A percentile compares a stretch with the other conserved stretches of the same genome.
phyloP scores from a whole-genome alignment of 2,888 invertebrate genomes.

The Cataglyphis cursor region DNA sequence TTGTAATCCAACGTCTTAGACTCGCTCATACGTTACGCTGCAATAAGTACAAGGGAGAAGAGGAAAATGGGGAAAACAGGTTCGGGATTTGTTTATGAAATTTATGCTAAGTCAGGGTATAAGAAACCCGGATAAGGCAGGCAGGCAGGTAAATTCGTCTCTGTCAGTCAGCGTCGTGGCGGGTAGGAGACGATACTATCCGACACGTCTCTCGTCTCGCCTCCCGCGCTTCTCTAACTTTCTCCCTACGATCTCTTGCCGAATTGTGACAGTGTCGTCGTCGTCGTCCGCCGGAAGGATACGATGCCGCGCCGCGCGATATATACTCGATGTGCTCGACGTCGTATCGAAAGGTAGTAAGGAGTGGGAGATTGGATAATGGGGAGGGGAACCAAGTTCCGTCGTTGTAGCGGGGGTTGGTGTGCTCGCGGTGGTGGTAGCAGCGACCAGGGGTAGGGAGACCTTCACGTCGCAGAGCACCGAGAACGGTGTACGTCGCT shows the following conservation, averaged over 20 bases:
- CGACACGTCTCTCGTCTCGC: constrained; percentile 25
- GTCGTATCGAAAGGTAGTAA: constrained; percentile 53
- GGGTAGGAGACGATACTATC: constrained; percentile 29
- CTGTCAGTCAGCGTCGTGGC: constrained; percentile 50
- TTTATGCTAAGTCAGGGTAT: constrained; percentile 51
- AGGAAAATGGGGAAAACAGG: constrained; percentile 17
- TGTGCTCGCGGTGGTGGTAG: constrained; percentile 61
- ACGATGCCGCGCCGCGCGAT: constrained; percentile 59
- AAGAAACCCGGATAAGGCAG: constrained; percentile 44
- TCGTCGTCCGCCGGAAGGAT: constrained; percentile 66
- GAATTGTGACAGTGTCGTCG: constrained; percentile 68
- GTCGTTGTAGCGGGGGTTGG: constrained; percentile 20
- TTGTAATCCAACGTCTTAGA: constrained; percentile 36
- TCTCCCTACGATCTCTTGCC: constrained; percentile 62
- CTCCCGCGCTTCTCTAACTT: constrained; percentile 58
- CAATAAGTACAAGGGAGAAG: neutral
- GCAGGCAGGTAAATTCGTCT: constrained; percentile 51
- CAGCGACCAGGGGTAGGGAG: constrained; percentile 61
- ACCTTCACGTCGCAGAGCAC: constrained; percentile 78
- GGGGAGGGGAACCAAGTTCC: constrained; percentile 28
- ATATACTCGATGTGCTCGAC: constrained; percentile 34
- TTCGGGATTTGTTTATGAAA: constrained; percentile 53
- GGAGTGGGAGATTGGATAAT: constrained; percentile 61
- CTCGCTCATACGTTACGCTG: constrained; percentile 32
- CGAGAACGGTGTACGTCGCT: constrained; percentile 81